Conservation (phyloP, 2,888 invertebrate species). For the Tachina fera region DNA sequence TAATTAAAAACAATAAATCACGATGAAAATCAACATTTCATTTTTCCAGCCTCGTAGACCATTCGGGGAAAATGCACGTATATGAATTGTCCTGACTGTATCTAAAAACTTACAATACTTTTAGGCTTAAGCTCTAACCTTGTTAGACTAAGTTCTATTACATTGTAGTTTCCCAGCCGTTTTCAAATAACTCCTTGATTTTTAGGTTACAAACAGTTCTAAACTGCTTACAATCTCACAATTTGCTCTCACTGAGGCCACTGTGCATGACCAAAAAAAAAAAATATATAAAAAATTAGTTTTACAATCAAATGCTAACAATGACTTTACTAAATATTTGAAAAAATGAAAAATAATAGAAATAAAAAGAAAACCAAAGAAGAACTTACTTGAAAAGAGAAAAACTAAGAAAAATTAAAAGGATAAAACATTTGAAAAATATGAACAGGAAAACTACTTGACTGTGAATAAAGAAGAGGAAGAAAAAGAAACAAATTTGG, state of each 20-base stretch:
- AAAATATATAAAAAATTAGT: neutral
- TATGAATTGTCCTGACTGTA: too few species aligned
- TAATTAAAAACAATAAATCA: too few species aligned
- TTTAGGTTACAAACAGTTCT: too few species aligned
- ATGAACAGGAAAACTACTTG: conserved; percentile 61
- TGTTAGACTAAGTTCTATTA: too few species aligned
- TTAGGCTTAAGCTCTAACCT: too few species aligned
- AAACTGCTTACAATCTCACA: too few species aligned
- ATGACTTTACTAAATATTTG: conserved; percentile 49
- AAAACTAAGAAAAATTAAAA: conserved; percentile 9
- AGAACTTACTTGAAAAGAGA: neutral
- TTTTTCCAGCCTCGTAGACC: too few species aligned
- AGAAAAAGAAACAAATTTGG: neutral
- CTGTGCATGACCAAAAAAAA: conserved; percentile 1
- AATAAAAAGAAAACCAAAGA: neutral
- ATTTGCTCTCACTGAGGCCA: neutral
- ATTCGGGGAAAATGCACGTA: too few species aligned
- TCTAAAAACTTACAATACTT: too few species aligned
- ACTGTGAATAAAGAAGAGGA: conserved; percentile 42
- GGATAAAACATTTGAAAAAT: conserved; percentile 48
- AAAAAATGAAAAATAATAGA: neutral
- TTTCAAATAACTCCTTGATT: too few species aligned
- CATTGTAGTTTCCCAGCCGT: too few species aligned
- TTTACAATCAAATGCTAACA: conserved; percentile 46
- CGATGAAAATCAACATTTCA: too few species aligned